These are phyloP conservation scores for Channa maculata DNA, from an alignment of 2,113 vertebrate genomes.

Conservation along the genomic window DNA sequence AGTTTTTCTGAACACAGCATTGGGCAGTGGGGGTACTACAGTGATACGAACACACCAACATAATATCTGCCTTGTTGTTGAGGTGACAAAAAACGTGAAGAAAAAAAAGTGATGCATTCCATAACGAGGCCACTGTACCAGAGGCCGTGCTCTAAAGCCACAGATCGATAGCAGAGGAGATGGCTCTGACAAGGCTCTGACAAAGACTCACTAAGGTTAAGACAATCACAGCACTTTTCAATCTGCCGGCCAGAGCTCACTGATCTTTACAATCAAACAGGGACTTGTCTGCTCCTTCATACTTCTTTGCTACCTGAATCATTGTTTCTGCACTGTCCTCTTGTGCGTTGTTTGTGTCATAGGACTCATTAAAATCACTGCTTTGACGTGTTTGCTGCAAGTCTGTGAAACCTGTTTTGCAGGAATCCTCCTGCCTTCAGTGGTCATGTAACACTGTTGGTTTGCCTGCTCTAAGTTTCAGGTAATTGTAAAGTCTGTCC, in stretches of 20 bases:
- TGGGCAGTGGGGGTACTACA: neutral
- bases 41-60: neutral
- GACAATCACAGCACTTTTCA: slow-evolving; percentile 48
- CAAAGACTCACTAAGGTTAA: slow-evolving; percentile 42
- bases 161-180: slow-evolving; percentile 55
- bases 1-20: too few relatives aligned
- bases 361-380: neutral
- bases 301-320: neutral
- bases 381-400: neutral
- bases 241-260: slow-evolving; percentile 39
- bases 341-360: neutral
- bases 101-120: slow-evolving; percentile 3
- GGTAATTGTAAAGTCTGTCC: too few relatives aligned
- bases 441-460: neutral
- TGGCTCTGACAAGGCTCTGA: slow-evolving; percentile 30
- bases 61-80: neutral
- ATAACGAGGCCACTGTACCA: slow-evolving; percentile 39
- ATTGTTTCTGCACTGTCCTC: neutral
- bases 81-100: slow-evolving; percentile 18
- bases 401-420: neutral
- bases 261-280: slow-evolving; percentile 17
- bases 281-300: neutral
- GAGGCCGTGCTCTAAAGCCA: slow-evolving; percentile 32
- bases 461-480: too few relatives aligned
- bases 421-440: too few relatives aligned